These are phyloP conservation scores for Odontomachus brunneus DNA, from an alignment of 1,140 invertebrate species.

Conservation along the genomic window DNA sequence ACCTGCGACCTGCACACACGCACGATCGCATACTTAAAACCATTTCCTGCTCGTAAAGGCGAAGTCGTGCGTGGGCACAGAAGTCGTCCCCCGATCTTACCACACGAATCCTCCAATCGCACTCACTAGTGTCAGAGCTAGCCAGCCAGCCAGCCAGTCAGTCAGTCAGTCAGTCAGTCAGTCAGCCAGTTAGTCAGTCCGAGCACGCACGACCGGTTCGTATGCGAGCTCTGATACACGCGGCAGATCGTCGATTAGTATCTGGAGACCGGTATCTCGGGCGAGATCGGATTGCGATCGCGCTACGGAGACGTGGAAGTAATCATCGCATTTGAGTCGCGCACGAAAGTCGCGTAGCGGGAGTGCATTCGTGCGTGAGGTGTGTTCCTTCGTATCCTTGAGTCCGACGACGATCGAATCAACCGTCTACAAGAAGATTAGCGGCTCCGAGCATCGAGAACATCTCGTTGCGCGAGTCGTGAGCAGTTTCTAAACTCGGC, in stretches of 20 bases:
- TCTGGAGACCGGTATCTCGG: constrained; percentile 2
- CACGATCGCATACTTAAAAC: constrained; percentile 13
- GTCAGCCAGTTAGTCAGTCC: constrained; percentile 73
- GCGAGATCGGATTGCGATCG: background rate
- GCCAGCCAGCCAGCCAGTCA: constrained; percentile 49
- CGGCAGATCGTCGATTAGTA: constrained; percentile 20
- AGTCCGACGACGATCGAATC: too few relatives aligned
- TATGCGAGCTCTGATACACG: constrained; percentile 25
- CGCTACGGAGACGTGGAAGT: background rate
- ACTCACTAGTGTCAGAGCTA: constrained; percentile 46
- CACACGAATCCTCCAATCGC: constrained; percentile 62
- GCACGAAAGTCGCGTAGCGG: background rate
- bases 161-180: constrained; percentile 68
- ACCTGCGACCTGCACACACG: constrained; percentile 19
- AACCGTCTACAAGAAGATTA: too few relatives aligned
- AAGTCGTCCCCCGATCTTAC: constrained; percentile 67
- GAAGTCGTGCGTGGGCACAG: constrained; percentile 58
- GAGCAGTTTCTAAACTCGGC: too few relatives aligned
- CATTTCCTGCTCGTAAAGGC: constrained; percentile 46
- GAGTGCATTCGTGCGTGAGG: too few relatives aligned
- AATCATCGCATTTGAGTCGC: background rate
- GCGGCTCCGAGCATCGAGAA: too few relatives aligned
- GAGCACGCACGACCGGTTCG: constrained; percentile 62
- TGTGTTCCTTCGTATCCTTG: too few relatives aligned
- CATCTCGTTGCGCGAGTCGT: too few relatives aligned